These are phyloP conservation scores for Mastomys natalensis DNA, from an alignment of 2,113 vertebrate genomes.

Conservation along the genomic window DNA sequence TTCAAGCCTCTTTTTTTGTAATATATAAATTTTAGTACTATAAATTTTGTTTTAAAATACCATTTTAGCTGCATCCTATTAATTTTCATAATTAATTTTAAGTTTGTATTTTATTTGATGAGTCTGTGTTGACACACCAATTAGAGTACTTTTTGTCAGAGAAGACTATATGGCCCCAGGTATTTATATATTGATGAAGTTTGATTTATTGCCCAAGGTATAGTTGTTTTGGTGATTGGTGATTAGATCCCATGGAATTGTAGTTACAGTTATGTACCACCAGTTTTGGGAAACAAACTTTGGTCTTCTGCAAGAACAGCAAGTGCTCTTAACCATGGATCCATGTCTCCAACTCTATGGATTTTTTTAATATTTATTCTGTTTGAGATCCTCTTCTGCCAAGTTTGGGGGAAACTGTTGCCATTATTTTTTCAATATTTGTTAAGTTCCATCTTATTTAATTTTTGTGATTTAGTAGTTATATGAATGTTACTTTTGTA, in stretches of 20 bases:
- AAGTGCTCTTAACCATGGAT: background rate
- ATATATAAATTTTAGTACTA: background rate
- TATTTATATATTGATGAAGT: constrained; percentile 9
- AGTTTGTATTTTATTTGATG: background rate
- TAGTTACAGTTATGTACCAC: background rate
- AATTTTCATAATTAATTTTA: background rate
- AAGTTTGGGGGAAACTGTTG: background rate
- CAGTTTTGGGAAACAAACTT: background rate
- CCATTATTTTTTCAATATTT: constrained; percentile 54
- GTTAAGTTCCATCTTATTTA: constrained; percentile 34
- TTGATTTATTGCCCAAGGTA: background rate
- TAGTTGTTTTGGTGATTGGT: background rate
- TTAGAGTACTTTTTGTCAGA: background rate
- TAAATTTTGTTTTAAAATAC: background rate
- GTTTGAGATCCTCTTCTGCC: constrained; percentile 34
- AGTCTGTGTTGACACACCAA: background rate
- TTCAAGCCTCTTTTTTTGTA: background rate
- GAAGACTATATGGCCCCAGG: background rate
- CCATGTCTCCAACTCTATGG: background rate
- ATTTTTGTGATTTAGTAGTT: constrained; percentile 1
- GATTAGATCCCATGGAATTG: background rate
- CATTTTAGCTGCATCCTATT: background rate
- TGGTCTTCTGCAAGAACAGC: background rate
- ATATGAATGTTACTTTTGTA: constrained; percentile 50
- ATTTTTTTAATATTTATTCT: constrained; percentile 48